phyloP scores from a whole-genome alignment of 1,140 invertebrate genomes.

The Lutraria rhynchaena region DNA sequence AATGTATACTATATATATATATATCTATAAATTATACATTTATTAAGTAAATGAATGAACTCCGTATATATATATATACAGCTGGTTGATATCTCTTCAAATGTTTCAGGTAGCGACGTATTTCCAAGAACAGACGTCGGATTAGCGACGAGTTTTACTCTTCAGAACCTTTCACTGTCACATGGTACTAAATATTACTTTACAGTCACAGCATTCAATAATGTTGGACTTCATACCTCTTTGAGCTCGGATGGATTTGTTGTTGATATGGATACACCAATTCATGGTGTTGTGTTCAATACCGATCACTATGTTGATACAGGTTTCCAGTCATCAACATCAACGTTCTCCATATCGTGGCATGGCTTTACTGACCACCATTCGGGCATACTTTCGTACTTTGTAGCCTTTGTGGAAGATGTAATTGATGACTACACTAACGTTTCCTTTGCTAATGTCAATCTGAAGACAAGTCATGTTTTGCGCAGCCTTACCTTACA shows the following conservation, averaged over 20 bases:
- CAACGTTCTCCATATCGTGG: conserved; percentile 57
- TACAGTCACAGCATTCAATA: conserved; percentile 60
- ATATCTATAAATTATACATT: no score
- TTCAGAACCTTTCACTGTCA: conserved; percentile 15
- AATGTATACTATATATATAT: no score
- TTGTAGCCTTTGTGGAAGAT: conserved; percentile 37
- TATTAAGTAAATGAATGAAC: no score
- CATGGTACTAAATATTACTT: conserved; percentile 60
- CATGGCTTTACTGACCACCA: conserved; percentile 63
- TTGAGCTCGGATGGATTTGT: conserved; percentile 60
- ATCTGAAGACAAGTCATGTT: conserved; percentile 20
- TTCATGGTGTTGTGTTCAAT: conserved; percentile 61
- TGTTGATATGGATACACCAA: conserved; percentile 53
- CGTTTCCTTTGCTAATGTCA: conserved; percentile 18
- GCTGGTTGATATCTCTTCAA: conserved; percentile 22
- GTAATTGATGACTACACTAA: background rate
- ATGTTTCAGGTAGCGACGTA: conserved; percentile 57
- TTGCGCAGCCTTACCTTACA: conserved; percentile 25
- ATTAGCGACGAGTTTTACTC: conserved; percentile 16
- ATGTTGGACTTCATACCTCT: conserved; percentile 46
- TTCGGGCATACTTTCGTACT: conserved; percentile 49
- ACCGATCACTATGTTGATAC: conserved; percentile 27
- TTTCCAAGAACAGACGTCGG: conserved; percentile 17
- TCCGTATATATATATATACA: no score
- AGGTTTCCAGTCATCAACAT: conserved; percentile 34